Conservation (phyloP, 2,888 invertebrate genomes). For the Drosophila lutescens region DNA sequence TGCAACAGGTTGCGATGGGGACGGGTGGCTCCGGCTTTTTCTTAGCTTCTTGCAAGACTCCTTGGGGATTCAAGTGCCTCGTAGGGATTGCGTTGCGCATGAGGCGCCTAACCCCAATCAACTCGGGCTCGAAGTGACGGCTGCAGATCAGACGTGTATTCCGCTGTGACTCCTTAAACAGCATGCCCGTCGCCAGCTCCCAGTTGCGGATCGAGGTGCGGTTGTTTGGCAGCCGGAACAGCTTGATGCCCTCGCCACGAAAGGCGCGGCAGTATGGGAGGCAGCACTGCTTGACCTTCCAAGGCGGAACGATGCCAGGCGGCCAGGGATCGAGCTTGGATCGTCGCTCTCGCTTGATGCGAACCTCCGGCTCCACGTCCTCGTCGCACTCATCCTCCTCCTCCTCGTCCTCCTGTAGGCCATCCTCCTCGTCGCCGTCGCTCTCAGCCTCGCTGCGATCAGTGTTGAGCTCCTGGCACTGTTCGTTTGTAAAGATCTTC, state of each 20-base stretch:
- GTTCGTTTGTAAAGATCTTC: conserved; percentile 57
- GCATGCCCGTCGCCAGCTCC: conserved; percentile 70
- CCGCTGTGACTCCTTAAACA: conserved; percentile 64
- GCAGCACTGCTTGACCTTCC: conserved; percentile 73
- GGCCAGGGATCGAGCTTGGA: conserved; percentile 38
- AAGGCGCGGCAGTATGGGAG: conserved; percentile 77
- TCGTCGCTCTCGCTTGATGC: conserved; percentile 47
- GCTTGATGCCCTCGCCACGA: conserved; percentile 77
- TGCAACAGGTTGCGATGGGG: conserved; percentile 54
- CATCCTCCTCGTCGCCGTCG: conserved; percentile 38
- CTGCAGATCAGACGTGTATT: conserved; percentile 71
- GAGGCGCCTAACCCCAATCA: conserved; percentile 77
- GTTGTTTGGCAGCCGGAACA: conserved; percentile 77
- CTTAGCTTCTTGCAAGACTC: background rate
- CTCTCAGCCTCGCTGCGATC: conserved; percentile 46
- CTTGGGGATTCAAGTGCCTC: conserved; percentile 62
- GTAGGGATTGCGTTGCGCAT: conserved; percentile 79
- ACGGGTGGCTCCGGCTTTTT: conserved; percentile 1
- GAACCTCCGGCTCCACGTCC: conserved; percentile 20
- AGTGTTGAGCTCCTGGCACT: conserved; percentile 50
- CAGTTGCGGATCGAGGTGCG: conserved; percentile 54
- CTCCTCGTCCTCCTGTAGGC: conserved; percentile 32
- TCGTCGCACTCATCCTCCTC: conserved; percentile 32
- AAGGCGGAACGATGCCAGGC: conserved; percentile 42
- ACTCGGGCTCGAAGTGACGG: conserved; percentile 65